phyloP scores from a whole-genome alignment of 2,797 vertebrate genomes.

The Acipenser ruthenus region DNA sequence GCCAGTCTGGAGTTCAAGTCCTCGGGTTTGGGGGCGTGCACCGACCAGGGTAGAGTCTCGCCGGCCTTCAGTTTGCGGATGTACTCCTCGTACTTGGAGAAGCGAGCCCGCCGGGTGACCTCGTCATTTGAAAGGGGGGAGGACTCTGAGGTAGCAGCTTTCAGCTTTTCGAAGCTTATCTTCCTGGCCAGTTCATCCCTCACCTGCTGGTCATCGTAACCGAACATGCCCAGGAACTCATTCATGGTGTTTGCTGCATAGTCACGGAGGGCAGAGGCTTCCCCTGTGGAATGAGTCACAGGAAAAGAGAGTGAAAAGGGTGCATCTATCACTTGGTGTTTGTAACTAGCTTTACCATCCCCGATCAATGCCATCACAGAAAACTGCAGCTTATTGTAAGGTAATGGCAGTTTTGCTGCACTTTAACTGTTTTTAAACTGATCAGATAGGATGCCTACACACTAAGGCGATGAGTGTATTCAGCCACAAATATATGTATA shows the following conservation, averaged over 20 bases:
- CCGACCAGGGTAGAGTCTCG: slow-evolving; percentile 83
- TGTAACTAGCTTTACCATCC: no score
- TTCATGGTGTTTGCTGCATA: slow-evolving; percentile 98
- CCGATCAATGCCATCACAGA: no score
- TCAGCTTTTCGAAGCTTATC: slow-evolving; percentile 91
- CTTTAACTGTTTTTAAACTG: no score
- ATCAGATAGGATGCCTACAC: no score
- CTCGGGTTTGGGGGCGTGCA: slow-evolving; percentile 71
- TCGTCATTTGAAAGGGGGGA: slow-evolving; percentile 69
- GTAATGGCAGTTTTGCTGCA: no score
- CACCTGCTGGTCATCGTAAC: slow-evolving; percentile 92
- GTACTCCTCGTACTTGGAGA: slow-evolving; percentile 98
- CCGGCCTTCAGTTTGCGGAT: slow-evolving; percentile 94
- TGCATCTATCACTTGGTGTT: no score
- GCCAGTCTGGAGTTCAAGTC: slow-evolving; percentile 69
- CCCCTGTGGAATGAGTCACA: slow-evolving; percentile 56
- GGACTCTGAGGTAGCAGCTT: slow-evolving; percentile 79
- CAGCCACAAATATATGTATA: no score
- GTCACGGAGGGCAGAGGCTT: slow-evolving; percentile 82
- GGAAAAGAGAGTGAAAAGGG: slow-evolving; percentile 22
- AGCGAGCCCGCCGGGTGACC: slow-evolving; percentile 80
- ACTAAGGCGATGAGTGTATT: no score
- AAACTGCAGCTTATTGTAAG: no score
- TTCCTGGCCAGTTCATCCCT: slow-evolving; percentile 92
- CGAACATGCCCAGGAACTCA: slow-evolving; percentile 95